Base-by-base conservation (phyloP, 2,113 vertebrate genomes). In the Phoenicopterus ruber region DNA sequence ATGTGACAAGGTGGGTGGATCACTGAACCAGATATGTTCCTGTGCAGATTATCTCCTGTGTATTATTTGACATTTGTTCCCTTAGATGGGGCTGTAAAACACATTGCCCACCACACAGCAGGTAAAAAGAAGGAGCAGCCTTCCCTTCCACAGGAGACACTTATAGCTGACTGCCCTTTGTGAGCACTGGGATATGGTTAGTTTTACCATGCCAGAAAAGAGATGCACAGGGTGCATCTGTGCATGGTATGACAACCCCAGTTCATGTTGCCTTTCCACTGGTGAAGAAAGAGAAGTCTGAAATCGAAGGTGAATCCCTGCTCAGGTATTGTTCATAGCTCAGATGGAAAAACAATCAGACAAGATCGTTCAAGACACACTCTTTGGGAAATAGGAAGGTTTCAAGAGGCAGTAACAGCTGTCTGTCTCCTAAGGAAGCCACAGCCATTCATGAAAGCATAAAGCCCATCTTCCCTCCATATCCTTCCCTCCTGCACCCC, bases 281-380 rank as follows among this genome's bases (percentile, higher is more conserved):
- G 34, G 7, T 79, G 54, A 80, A 77, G 65, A 85, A 34, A 66
- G 44, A 82, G 25, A 86, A 82, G 24, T 34, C 46, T 46, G 40
- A 86, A 85, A 29, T 10, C 1, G 3, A 66, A 82, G 15, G 10
- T 42, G 58, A 82, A 72, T 46, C 34, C 31, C 58, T 77, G 49
- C 47, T 77, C 70, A 72, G 49, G 29, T 61, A 28, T 11, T 70
- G 18, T 55, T 89, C n/a, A 16, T 34, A 26, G 65, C n/a, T 91
- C 73, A 82, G 44, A 65, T 46, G 21, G 91, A 82, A 80, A 93
- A 94, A 47, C 25, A 82, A 85, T 52, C 49, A 86, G 62, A 46
- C 62, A 42, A 66, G 34, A 80, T 17, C 0, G 1, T 57, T 82
- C 0, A 1, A 87, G 49, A 85, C 44, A 20, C 19, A 61, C 16